Evolutionary conservation across 2,888 invertebrate genomes (phyloP), one percentile per base, ranked within the genome.

Genomic region (Hyles lineata): DNA sequence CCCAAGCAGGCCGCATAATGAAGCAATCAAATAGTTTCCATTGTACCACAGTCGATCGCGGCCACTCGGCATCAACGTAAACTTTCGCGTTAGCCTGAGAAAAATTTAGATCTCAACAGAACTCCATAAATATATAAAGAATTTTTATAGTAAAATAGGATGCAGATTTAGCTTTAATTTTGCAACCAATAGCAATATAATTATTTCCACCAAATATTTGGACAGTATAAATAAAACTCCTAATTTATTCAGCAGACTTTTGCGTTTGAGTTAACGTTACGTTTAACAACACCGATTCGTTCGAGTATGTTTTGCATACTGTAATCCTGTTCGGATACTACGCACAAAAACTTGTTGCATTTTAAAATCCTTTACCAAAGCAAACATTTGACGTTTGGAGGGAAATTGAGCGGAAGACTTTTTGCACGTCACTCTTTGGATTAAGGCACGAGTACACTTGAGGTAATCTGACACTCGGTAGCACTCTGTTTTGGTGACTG

Each of bases 21-120:
- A 94, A 92, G 90, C 93, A 93, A 94, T 94, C 92, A 91, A 92
- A 92, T 92, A 91, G 90, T 89, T 87, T 84, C 87, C 90, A 91
- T 91, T 91, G 90, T 89, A 87, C 80, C 83, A 81, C 81, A 76
- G 76, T 81, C 80, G 84, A 84, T 87, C 84, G 82, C 78, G 77
- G 76, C 77, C 78, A 77, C 76, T 75, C 77, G 78, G 72, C 76
- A 75, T 71, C 73, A 85, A 87, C 84, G 83, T 74, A 78, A 80
- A 87, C 84, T 76, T 82, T 74, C 75, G 74, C 83, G 84, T 84
- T 84, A 73, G 71, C 70, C n/a, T 76, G 32, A 67, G 67, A 59
- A 72, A 67, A 32, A 62, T 25, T 23, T n/a, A 32, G 43, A 58
- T 43, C 23, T 21, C 19, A 17, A 35, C 11, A 50, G 35, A 23